Evolutionary conservation across 92 coral and sea anemone genomes (phyloP).

Genomic region (Diadumene lineata): DNA sequence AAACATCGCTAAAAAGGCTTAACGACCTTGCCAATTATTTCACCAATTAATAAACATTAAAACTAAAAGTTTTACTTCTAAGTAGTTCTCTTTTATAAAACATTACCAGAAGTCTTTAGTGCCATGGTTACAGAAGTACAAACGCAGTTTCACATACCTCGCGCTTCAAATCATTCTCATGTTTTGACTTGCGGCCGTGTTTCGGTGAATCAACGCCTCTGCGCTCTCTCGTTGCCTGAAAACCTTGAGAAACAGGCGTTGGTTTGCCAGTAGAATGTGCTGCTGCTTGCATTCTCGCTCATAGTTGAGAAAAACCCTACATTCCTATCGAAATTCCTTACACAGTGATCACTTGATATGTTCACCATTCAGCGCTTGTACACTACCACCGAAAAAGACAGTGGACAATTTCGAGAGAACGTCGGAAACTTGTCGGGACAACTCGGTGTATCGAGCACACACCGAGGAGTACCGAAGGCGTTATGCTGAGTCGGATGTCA

Average conservation of each 20-base stretch:
- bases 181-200: slow-evolving; percentile 29
- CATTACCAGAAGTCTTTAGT: slow-evolving; percentile 9
- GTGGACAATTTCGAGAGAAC: neutral
- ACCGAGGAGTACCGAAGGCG: too few relatives aligned
- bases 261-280: slow-evolving; percentile 32
- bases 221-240: slow-evolving; percentile 11
- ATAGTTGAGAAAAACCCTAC: slow-evolving; percentile 26
- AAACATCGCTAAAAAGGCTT: neutral
- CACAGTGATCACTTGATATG: slow-evolving; percentile 5
- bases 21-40: slow-evolving; percentile 3
- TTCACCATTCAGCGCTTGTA: slow-evolving; percentile 23
- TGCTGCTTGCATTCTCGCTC: slow-evolving; percentile 33
- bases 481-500: too few relatives aligned
- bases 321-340: slow-evolving; percentile 16
- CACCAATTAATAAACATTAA: slow-evolving; percentile 7
- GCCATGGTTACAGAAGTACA: slow-evolving; percentile 29
- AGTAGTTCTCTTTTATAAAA: neutral
- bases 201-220: slow-evolving; percentile 25
- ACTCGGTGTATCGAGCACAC: too few relatives aligned
- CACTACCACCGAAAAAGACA: slow-evolving; percentile 1
- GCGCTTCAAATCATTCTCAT: slow-evolving; percentile 28
- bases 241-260: slow-evolving; percentile 20
- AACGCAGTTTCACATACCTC: slow-evolving; percentile 33
- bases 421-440: too few relatives aligned
- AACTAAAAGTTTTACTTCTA: neutral